A percentile compares a stretch with the other conserved stretches of the same genome.
These are phyloP conservation scores for Chrysopa pallens DNA, from an alignment of 1,140 invertebrate genomes.

Conservation along the genomic window DNA sequence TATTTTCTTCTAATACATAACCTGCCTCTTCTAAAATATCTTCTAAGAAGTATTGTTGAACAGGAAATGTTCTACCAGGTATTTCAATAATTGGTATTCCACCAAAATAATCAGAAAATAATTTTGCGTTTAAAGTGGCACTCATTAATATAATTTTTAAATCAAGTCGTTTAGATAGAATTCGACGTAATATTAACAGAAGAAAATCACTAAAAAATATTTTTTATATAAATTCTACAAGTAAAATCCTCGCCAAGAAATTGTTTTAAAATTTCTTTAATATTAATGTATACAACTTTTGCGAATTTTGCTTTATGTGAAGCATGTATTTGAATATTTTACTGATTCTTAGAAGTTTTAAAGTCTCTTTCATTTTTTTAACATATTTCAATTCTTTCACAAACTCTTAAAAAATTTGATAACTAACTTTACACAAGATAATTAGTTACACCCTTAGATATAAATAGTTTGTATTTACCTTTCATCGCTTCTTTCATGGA, in stretches of 20 bases:
- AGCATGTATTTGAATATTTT: too few relatives aligned
- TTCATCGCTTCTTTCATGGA: conserved; percentile 78
- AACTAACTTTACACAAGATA: too few relatives aligned
- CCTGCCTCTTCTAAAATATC: conserved; percentile 48
- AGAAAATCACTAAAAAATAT: conserved; percentile 50
- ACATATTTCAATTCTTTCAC: too few relatives aligned
- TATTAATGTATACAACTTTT: too few relatives aligned
- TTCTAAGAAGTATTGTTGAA: conserved; percentile 61
- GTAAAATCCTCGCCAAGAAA: not conserved
- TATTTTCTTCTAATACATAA: conserved; percentile 54
- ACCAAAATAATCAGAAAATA: conserved; percentile 65
- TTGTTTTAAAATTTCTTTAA: not conserved
- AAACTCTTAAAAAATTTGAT: too few relatives aligned
- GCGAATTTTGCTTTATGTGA: not conserved
- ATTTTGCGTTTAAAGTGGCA: conserved; percentile 61
- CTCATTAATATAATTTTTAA: conserved; percentile 76
- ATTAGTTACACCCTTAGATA: too few relatives aligned
- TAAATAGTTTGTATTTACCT: conserved; percentile 22
- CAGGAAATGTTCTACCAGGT: conserved; percentile 63
- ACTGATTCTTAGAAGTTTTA: too few relatives aligned
- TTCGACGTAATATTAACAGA: conserved; percentile 56
- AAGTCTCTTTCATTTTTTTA: too few relatives aligned
- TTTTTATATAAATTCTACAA: not conserved
- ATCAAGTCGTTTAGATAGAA: conserved; percentile 46
- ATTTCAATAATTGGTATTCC: conserved; percentile 50